Base-by-base conservation (phyloP, 1,140 invertebrate genomes). In the Oryzaephilus surinamensis region DNA sequence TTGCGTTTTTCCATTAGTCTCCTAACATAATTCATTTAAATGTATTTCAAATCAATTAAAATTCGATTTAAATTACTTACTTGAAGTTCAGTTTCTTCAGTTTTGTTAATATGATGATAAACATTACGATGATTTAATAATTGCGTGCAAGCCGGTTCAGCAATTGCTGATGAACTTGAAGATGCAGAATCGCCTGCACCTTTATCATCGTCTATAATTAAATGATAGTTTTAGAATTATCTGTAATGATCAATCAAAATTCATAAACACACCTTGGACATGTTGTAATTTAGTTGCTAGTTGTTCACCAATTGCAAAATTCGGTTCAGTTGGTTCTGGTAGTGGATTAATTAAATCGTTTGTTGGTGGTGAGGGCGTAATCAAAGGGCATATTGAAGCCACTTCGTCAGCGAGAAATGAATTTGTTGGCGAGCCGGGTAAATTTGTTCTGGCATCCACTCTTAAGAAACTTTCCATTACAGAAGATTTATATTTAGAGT, bases 331-430 rank as follows among this genome's bases (percentile, higher is more conserved):
- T 1, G 44, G 37, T 46, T 58, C 60, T 7, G 63, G 63, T 13
- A 69, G 34, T 33, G 70, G 67, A 52, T 72, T 67, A 4, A 67
- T 60, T 30, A 70, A 58, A 29, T 60, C 58, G 11, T 62, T 60
- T 13, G 65, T 63, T 4, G 65, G 65, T 3, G 66, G 65, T 16
- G 64, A 63, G 1, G 64, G 65, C 19, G 63, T 71, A 15, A 73
- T 61, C 20, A 73, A 46, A 1, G 70, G 70, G 42, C 69, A 72
- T 18, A 64, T 71, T 10, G 71, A 72, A 6, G 65, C 61, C 20
- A 69, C 67, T 41, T 70, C 69, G 38, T 72, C 69, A 2, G 60
- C 60, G 4, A 69, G 26, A 51, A 66, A 67, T 12, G 58, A 41
- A 43, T 38, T 50, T 7, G 51, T 45, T 15, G 51, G 51, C 4